Conservation (phyloP, 2,888 invertebrate species). For the Ditula angustiorana region DNA sequence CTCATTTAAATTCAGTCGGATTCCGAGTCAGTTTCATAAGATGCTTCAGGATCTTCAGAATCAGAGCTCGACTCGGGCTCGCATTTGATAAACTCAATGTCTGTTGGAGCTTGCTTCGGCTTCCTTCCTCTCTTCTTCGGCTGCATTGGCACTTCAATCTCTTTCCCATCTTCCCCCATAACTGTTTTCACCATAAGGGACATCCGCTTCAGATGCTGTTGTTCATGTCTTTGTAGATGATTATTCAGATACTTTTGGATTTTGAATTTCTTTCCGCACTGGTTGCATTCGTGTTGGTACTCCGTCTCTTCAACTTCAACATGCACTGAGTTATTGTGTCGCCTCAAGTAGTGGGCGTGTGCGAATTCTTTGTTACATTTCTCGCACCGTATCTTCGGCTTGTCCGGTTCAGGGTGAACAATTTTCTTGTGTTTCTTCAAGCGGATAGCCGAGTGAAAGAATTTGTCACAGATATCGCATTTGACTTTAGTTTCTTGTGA, state of each 20-base stretch:
- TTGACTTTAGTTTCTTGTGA: conserved; percentile 72
- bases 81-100: conserved; percentile 79
- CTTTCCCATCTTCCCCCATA: conserved; percentile 62
- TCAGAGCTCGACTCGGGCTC: conserved; percentile 73
- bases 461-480: conserved; percentile 77
- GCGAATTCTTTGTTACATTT: conserved; percentile 79
- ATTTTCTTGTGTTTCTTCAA: conserved; percentile 79
- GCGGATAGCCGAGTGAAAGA: conserved; percentile 73
- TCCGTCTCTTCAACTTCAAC: conserved; percentile 71
- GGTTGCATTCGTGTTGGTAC: conserved; percentile 72
- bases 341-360: conserved; percentile 71
- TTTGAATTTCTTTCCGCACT: conserved; percentile 78
- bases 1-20: conserved; percentile 46
- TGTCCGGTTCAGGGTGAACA: conserved; percentile 66
- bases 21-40: conserved; percentile 58
- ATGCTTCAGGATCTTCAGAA: too few species aligned
- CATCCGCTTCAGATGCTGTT: conserved; percentile 74
- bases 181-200: conserved; percentile 79
- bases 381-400: conserved; percentile 72
- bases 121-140: conserved; percentile 52
- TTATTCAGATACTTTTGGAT: conserved; percentile 73
- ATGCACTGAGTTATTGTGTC: conserved; percentile 75
- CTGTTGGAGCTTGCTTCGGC: conserved; percentile 55
- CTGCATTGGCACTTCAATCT: conserved; percentile 44
- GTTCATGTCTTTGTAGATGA: conserved; percentile 74